Evolutionary conservation across 2,797 vertebrate species (phyloP), one percentile per base, ranked within the genome.

Genomic region (Sebastes umbrosus): DNA sequence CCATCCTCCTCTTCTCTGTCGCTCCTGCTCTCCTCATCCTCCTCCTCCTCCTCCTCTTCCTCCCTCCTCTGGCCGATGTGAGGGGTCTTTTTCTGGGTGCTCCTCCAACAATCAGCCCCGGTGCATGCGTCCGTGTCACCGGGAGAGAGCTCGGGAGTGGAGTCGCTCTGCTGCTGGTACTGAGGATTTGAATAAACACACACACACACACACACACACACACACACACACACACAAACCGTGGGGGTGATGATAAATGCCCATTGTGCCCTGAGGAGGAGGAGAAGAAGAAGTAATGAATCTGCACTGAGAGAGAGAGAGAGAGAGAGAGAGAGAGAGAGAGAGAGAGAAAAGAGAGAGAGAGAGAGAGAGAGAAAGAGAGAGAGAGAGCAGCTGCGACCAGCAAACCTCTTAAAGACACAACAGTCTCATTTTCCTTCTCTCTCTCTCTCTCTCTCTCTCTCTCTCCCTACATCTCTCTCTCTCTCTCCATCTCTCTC

Each of bases 121-220:
- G 83, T 73, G 89, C 73, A 36, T 36, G 36, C 36, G 83, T 88
- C 84, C 81, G 89, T 86, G 90, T 85, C 90, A 89, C 88, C 67
- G 94, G 90, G 92, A 95, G 96, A 89, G 88, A 84, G 96, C 96
- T 96, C 79, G 63, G 31, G 81, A 96, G 96, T 97, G 95, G 96
- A 93, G 96, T 96, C 96, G 96, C 94, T 96, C 95, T 95, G 96
- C 96, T 96, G 97, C 95, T 98, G 98, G 97, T 98, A 98, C 98
- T 96, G 96, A 96, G 82, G 96, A 18, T 97, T 96, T 98, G 97
- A 99, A 98, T 97, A 97, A 78, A 97, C 96, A 96, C 87, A 95
- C 73, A 77, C 63, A 76, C 69, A 66, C 96, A 96, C 96, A 77
- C 79, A 57, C 55, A 57, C 55, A 62, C 29, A 31, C 59, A 59